Evolutionary conservation across 2,113 vertebrate species (phyloP).

Genomic region (Clarias gariepinus): DNA sequence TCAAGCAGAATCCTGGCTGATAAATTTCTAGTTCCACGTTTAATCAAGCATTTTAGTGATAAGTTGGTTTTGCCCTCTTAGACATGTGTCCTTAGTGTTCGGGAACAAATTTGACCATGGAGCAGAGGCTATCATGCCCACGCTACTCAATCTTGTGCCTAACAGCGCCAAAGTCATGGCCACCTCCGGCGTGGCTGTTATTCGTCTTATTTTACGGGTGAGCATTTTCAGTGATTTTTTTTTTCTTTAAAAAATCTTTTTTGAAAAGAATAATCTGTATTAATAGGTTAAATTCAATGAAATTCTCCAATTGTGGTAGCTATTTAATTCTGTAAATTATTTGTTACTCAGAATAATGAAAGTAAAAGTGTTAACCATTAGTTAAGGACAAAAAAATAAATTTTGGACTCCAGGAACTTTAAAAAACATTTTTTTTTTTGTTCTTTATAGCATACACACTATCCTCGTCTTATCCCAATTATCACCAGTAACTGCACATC

Average conservation of each 20-base stretch:
- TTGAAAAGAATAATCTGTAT: no score
- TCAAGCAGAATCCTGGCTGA: slow-evolving; percentile 38
- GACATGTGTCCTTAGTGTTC: slow-evolving; percentile 88
- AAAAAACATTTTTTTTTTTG: no score
- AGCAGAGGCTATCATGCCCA: slow-evolving; percentile 97
- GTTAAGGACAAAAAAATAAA: neutral
- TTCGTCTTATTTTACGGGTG: slow-evolving; percentile 95
- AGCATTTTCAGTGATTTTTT: slow-evolving; percentile 59
- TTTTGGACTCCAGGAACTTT: neutral
- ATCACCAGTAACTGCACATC: slow-evolving; percentile 98
- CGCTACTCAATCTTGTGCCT: slow-evolving; percentile 96
- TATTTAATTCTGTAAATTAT: neutral
- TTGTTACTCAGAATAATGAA: neutral
- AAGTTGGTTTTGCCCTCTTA: slow-evolving; percentile 55
- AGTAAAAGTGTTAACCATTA: neutral
- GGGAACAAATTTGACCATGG: slow-evolving; percentile 97
- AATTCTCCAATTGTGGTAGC: no score
- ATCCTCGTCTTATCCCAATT: slow-evolving; percentile 94
- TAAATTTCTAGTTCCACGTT: slow-evolving; percentile 28
- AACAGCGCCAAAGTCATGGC: slow-evolving; percentile 99
- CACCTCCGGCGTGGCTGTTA: slow-evolving; percentile 91
- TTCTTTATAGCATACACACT: slow-evolving; percentile 87
- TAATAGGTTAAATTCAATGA: neutral
- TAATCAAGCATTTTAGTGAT: neutral
- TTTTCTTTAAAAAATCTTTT: no score